Evolutionary conservation across 2,113 vertebrate species (phyloP), one percentile per base, ranked within the genome.

Genomic region (Ascaphus truei): DNA sequence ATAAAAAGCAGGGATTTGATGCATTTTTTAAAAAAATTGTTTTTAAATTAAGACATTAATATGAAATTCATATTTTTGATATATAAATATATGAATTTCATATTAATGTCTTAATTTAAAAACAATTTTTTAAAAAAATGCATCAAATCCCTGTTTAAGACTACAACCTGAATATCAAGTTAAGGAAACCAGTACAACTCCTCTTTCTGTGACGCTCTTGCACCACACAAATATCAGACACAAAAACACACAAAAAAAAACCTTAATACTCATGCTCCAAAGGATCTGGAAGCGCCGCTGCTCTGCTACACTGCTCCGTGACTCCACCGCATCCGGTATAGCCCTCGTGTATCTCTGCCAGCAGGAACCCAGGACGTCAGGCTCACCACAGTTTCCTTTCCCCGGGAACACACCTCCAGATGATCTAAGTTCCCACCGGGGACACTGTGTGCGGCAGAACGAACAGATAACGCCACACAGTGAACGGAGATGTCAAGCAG

Each of bases 91-190:
- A 88, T 79, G 78, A 84, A 85, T 78, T 85, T 76, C 80, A 85
- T 89, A 85, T 83, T 36, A 57, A 83, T 76, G 80, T 84, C 81
- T 90, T 90, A 89, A 91, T 83, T 91, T 90, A 87, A 89, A 88
- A 89, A 88, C 88, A 86, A 89, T n/a, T n/a, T n/a, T n/a, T 86
- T 88, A 79, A 78, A 89, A 78, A 79, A 84, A 90, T 87, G 83
- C 81, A 92, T 89, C 86, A 89, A 74, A 86, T 60, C 78, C 83
- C 87, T 91, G 86, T 86, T 89, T 91, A 92, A 90, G 88, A 89
- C 88, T 88, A 89, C 83, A 87, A 90, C 86, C 86, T 91, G 87
- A 89, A 90, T 87, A 89, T 81, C 83, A 88, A 89, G 86, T 87
- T 85, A 83, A 82, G 80, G 83, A 88, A 85, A 86, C 82, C 83